phyloP scores from a whole-genome alignment of 2,113 vertebrate species.

The Bubalus kerabau region DNA sequence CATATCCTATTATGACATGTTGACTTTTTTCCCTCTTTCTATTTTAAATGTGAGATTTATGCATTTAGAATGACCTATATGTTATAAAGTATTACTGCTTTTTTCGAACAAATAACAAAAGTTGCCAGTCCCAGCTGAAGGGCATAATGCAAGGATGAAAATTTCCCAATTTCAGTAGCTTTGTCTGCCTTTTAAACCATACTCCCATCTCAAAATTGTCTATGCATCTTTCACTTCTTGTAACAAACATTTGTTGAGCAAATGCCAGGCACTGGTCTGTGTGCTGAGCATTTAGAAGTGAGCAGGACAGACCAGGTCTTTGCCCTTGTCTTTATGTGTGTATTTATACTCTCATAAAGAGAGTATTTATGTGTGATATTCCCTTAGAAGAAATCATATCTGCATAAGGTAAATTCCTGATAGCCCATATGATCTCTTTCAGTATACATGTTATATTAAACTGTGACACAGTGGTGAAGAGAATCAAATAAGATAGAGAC shows the following conservation, averaged over 20 bases:
- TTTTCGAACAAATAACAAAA: neutral
- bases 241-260: neutral
- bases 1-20: neutral
- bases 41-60: neutral
- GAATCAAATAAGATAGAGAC: neutral
- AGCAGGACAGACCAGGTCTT: neutral
- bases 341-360: neutral
- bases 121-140: accelerated
- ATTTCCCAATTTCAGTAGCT: neutral
- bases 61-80: neutral
- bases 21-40: neutral
- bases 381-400: neutral
- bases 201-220: neutral
- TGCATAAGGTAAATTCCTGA: neutral
- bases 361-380: neutral
- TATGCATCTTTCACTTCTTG: neutral
- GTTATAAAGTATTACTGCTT: neutral
- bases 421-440: neutral
- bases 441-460: neutral
- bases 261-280: neutral
- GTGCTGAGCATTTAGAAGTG: neutral
- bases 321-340: neutral
- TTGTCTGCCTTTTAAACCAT: neutral
- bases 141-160: neutral
- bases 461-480: neutral